Evolutionary conservation across 2,888 invertebrate genomes (phyloP).

Genomic region (Zonitis immaculata): DNA sequence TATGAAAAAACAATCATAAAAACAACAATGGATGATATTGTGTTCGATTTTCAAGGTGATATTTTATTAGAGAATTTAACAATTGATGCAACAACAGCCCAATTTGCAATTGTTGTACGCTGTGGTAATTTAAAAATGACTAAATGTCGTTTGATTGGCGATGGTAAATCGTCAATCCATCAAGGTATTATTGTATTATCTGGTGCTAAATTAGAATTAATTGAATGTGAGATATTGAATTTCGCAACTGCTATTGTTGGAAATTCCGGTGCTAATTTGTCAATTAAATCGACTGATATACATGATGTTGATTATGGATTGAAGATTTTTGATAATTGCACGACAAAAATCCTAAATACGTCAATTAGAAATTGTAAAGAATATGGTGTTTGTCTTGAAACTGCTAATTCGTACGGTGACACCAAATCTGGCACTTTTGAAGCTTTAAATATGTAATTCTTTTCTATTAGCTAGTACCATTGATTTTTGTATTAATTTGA

Average conservation of each 20-base stretch:
- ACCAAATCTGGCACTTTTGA: slow-evolving; percentile 36
- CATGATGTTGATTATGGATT: slow-evolving; percentile 40
- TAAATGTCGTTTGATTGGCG: slow-evolving; percentile 52
- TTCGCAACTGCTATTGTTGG: slow-evolving; percentile 53
- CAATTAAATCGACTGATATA: slow-evolving; percentile 40
- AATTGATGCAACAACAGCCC: slow-evolving; percentile 52
- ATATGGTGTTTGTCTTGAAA: slow-evolving; percentile 53
- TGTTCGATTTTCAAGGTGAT: slow-evolving; percentile 54
- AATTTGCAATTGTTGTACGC: slow-evolving; percentile 52
- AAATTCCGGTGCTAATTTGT: slow-evolving; percentile 46
- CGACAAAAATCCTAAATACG: slow-evolving; percentile 41
- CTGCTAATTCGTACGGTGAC: slow-evolving; percentile 36
- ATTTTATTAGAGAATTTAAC: slow-evolving; percentile 53
- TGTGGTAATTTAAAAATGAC: slow-evolving; percentile 48
- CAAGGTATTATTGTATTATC: slow-evolving; percentile 54
- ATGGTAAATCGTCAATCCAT: slow-evolving; percentile 52
- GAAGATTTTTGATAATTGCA: slow-evolving; percentile 49
- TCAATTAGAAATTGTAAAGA: slow-evolving; percentile 48
- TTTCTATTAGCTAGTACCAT: slow-evolving; percentile 1
- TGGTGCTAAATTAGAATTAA: slow-evolving; percentile 46
- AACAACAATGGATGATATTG: slow-evolving; percentile 50
- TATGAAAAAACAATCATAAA: slow-evolving; percentile 38
- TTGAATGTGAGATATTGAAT: slow-evolving; percentile 50
- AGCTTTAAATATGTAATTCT: slow-evolving; percentile 39
- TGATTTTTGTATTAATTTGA: slow-evolving; percentile 8